Conservation (phyloP, 2,797 vertebrate genomes). For the Sus cebifrons region DNA sequence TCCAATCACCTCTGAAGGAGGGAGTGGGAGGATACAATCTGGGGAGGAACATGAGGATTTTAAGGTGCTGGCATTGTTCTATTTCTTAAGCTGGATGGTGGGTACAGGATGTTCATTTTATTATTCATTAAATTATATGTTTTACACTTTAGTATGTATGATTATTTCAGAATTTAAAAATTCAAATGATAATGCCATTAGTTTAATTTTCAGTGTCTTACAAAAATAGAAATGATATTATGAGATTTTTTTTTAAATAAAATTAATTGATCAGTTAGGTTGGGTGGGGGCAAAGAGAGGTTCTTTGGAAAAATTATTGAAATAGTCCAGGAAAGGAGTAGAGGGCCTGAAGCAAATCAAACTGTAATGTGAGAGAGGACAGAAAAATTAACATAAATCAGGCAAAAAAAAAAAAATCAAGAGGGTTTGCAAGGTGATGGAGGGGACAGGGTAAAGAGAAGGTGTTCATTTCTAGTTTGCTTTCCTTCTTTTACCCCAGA, state of each 20-base stretch:
- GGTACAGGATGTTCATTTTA: slow-evolving; percentile 9
- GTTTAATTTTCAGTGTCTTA: slow-evolving; percentile 43
- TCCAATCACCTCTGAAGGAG: background rate
- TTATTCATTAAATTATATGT: slow-evolving; percentile 7
- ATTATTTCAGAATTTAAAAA: slow-evolving; percentile 43
- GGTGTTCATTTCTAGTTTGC: background rate
- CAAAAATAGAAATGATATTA: background rate
- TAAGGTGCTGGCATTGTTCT: background rate
- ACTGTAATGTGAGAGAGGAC: background rate
- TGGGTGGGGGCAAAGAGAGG: background rate
- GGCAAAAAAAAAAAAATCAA: background rate
- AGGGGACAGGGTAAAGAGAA: background rate
- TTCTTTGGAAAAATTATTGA: background rate
- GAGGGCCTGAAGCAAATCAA: slow-evolving; percentile 1
- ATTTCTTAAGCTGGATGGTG: background rate
- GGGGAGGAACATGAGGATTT: background rate
- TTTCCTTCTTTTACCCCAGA: background rate
- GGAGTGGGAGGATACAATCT: background rate
- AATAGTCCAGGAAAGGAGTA: background rate
- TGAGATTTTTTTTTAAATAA: background rate
- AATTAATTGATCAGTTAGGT: background rate
- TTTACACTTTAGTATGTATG: background rate
- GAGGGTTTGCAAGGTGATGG: background rate
- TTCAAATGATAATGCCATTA: background rate
- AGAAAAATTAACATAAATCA: slow-evolving; percentile 32